Percentiles rank a stretch among this genome's conserved stretches.
Evolutionary conservation across 2,797 vertebrate species (phyloP).

Genomic region (Pseudocheirus occidentalis): DNA sequence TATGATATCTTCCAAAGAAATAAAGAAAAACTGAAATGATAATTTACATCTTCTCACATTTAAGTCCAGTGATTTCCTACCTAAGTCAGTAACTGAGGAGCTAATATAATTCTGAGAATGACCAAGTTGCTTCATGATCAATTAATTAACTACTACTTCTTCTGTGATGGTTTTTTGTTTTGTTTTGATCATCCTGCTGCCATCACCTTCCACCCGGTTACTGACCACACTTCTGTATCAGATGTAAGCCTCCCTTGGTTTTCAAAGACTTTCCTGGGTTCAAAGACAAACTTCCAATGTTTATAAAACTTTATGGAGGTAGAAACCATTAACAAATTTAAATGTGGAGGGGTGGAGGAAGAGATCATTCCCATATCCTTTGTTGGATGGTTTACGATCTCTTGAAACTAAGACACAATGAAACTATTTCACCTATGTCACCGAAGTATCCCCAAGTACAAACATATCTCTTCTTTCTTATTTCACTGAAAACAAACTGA

Average conservation of each 20-base stretch:
- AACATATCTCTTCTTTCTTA: not conserved
- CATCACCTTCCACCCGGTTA: not conserved
- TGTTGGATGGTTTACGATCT: not conserved
- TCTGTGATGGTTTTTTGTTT: not conserved
- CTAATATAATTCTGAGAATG: not conserved
- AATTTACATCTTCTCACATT: not conserved
- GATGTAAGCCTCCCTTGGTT: not conserved
- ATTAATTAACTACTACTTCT: not conserved
- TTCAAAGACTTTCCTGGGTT: not conserved
- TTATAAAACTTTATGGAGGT: not conserved
- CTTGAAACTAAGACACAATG: not conserved
- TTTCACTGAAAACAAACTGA: not conserved
- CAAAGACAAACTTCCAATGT: not conserved
- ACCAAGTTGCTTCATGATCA: not conserved
- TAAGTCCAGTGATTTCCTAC: slow-evolving; percentile 27
- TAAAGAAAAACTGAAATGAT: not conserved
- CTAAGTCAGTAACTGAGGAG: slow-evolving; percentile 34
- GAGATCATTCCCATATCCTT: not conserved
- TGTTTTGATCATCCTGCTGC: not conserved
- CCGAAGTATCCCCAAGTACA: not conserved
- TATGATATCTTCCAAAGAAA: not conserved
- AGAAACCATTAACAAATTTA: not conserved
- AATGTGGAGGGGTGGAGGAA: not conserved
- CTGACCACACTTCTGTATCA: not conserved
- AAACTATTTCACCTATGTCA: not conserved